phyloP scores from a whole-genome alignment of 1,140 invertebrate species.

The Eufriesea mexicana region DNA sequence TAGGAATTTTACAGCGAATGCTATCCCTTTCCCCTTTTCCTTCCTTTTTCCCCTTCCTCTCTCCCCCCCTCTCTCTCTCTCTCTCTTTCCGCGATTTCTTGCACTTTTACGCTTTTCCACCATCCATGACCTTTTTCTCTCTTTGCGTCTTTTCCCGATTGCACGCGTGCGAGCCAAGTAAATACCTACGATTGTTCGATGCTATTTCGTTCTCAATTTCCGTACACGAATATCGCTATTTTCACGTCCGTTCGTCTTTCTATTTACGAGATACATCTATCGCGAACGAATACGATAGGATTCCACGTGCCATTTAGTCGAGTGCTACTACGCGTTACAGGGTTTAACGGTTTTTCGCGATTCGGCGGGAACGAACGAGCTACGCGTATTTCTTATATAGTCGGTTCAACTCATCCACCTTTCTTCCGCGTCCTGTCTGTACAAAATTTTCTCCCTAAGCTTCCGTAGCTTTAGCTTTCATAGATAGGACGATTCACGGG shows the following conservation, averaged over 20 bases:
- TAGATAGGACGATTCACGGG: too few relatives aligned
- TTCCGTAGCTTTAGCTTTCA: too few relatives aligned
- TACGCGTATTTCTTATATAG: too few relatives aligned
- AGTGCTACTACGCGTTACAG: conserved; percentile 60
- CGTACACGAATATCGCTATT: not conserved
- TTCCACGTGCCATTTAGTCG: conserved; percentile 46
- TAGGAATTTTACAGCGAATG: not conserved
- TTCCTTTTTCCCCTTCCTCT: not conserved
- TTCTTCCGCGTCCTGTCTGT: too few relatives aligned
- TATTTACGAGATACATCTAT: not conserved
- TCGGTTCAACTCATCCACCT: too few relatives aligned
- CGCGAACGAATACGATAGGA: conserved; percentile 46
- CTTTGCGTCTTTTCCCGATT: not conserved
- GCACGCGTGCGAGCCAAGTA: not conserved
- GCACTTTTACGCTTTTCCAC: not conserved
- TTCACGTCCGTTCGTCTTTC: not conserved
- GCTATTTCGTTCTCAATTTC: not conserved
- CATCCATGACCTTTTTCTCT: not conserved
- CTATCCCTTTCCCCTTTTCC: not conserved
- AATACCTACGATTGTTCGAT: not conserved
- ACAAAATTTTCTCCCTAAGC: too few relatives aligned
- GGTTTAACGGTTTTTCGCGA: conserved; percentile 59
- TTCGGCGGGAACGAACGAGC: conserved; percentile 9
- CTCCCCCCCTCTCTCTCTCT: not conserved
- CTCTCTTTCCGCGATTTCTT: not conserved